Evolutionary conservation across 2,797 vertebrate species (phyloP).

Genomic region (Pseudochirops corinnae): DNA sequence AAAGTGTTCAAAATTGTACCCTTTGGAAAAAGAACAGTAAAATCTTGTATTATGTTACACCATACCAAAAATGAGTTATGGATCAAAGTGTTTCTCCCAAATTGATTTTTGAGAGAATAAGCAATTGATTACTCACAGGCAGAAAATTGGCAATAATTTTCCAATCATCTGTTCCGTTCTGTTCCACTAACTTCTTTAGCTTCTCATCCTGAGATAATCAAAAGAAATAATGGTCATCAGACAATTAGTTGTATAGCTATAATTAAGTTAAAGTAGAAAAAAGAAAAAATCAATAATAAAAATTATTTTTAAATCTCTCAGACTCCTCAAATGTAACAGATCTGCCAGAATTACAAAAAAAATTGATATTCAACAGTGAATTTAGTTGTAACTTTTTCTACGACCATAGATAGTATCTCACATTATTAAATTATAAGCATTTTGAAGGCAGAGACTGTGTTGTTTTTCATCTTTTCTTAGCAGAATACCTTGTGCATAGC

Average conservation of each 20-base stretch:
- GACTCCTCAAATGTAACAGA: slow-evolving; percentile 41
- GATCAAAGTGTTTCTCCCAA: slow-evolving; percentile 30
- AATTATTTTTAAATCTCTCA: not conserved
- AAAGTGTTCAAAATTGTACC: slow-evolving; percentile 21
- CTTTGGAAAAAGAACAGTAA: slow-evolving; percentile 37
- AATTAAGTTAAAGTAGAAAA: slow-evolving; percentile 8
- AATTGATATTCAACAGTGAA: slow-evolving; percentile 31
- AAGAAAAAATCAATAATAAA: slow-evolving; percentile 29
- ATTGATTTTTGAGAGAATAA: slow-evolving; percentile 76
- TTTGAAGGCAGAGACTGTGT: not conserved
- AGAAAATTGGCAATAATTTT: slow-evolving; percentile 97
- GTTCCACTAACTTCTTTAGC: slow-evolving; percentile 96
- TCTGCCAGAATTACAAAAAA: not conserved
- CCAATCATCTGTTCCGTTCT: slow-evolving; percentile 98
- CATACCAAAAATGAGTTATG: slow-evolving; percentile 38
- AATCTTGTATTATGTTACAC: not conserved
- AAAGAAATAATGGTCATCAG: slow-evolving; percentile 68
- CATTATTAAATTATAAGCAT: not conserved
- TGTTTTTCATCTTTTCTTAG: not conserved
- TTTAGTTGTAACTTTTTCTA: slow-evolving; percentile 31
- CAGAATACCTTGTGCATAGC: not conserved
- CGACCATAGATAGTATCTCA: slow-evolving; percentile 2
- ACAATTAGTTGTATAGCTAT: slow-evolving; percentile 31
- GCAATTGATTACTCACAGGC: slow-evolving; percentile 89
- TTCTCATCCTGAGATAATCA: slow-evolving; percentile 94